phyloP scores from a whole-genome alignment of 2,888 invertebrate genomes.

The Crocallis elinguaria region DNA sequence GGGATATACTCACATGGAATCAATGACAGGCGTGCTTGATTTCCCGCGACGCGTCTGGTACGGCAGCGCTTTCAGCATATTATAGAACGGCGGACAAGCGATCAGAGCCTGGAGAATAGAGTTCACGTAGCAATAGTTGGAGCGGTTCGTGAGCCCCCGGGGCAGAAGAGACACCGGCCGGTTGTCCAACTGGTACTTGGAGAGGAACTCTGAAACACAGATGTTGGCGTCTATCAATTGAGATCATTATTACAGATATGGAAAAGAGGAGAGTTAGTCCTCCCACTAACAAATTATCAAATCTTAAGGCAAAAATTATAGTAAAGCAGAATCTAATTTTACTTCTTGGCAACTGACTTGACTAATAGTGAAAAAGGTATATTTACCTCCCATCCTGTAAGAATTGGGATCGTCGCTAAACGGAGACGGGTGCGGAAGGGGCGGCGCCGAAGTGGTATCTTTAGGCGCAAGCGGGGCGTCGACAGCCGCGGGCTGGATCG shows the following conservation, averaged over 20 bases:
- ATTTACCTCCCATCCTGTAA: conserved; percentile 89
- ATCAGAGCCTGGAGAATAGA: conserved; percentile 96
- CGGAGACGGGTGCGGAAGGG: conserved; percentile 75
- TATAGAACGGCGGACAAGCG: conserved; percentile 98
- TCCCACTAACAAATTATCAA: too few species aligned
- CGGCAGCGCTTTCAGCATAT: conserved; percentile 92
- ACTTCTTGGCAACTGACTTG: too few species aligned
- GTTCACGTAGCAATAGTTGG: conserved; percentile 98
- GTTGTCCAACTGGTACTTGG: conserved; percentile 91
- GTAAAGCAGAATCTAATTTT: too few species aligned
- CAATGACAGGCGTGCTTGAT: conserved; percentile 93
- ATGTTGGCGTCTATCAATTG: too few species aligned
- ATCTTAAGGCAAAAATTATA: too few species aligned
- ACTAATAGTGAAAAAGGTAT: conserved; percentile 10
- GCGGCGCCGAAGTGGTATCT: conserved; percentile 55
- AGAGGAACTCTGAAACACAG: conserved; percentile 88
- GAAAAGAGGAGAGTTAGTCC: too few species aligned
- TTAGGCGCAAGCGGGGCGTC: conserved; percentile 40
- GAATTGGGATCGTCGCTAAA: conserved; percentile 87
- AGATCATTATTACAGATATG: too few species aligned
- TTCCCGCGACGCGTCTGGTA: conserved; percentile 86
- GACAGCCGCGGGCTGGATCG: conserved; percentile 50
- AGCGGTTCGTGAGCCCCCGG: conserved; percentile 95
- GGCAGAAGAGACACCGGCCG: conserved; percentile 92
- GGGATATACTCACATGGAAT: conserved; percentile 94